Conservation (phyloP, 2,888 invertebrate species). For the Galerucella pusilla region DNA sequence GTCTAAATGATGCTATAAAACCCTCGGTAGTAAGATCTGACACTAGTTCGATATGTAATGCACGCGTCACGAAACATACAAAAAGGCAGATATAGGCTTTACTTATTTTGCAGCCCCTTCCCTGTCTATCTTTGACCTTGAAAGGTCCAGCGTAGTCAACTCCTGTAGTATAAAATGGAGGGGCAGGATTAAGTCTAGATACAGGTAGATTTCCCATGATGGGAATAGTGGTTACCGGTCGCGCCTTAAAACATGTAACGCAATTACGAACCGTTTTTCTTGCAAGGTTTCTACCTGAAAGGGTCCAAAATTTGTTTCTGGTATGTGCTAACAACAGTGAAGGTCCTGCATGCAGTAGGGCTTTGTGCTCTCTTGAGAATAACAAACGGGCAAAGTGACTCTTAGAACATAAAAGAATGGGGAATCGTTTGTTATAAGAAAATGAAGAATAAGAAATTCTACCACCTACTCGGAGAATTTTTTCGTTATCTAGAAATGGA, state of each 20-base stretch:
- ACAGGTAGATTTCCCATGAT: slow-evolving; percentile 42
- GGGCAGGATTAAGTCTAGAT: slow-evolving; percentile 21
- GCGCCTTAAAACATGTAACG: slow-evolving; percentile 35
- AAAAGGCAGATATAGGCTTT: no score
- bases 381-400: slow-evolving; percentile 33
- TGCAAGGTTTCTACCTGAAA: slow-evolving; percentile 23
- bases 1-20: no score
- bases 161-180: no score
- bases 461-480: no score
- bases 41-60: no score
- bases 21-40: no score
- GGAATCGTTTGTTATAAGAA: slow-evolving; percentile 33
- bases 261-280: slow-evolving; percentile 34
- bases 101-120: no score
- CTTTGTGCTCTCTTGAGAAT: slow-evolving; percentile 37
- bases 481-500: no score
- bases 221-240: slow-evolving; percentile 18
- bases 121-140: no score
- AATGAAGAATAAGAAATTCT: no score
- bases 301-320: slow-evolving; percentile 26
- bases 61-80: no score
- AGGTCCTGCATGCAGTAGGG: slow-evolving; percentile 43
- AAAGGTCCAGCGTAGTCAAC: no score
- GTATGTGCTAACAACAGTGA: slow-evolving; percentile 44
- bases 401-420: slow-evolving; percentile 29